A percentile compares a stretch with the other conserved stretches of the same genome.
Evolutionary conservation across 2,888 invertebrate species (phyloP).

Genomic region (Eupsilia transversa): DNA sequence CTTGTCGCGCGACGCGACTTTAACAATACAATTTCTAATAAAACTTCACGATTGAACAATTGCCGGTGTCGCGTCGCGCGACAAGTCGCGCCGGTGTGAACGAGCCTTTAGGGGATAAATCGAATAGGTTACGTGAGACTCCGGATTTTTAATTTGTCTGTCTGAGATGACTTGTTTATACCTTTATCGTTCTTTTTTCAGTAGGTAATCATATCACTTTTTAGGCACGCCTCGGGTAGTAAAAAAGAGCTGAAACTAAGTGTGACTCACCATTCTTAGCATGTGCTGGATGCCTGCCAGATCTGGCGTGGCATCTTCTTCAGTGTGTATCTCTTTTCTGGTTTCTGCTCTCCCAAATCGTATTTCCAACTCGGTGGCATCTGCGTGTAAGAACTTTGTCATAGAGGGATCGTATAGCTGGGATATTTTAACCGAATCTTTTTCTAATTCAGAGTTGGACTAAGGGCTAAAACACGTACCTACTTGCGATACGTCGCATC

Average conservation of each 20-base stretch:
- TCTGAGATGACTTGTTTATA: no score
- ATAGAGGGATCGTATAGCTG: background rate
- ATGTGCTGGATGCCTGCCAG: conserved; percentile 77
- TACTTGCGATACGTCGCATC: no score
- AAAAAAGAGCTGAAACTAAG: background rate
- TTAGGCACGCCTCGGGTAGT: no score
- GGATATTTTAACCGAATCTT: background rate
- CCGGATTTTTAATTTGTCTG: no score
- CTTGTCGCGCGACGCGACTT: no score
- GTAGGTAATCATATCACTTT: background rate
- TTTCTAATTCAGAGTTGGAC: background rate
- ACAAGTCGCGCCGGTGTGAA: no score
- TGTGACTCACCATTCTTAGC: conserved; percentile 78
- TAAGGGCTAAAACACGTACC: background rate
- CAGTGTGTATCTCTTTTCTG: background rate
- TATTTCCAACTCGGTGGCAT: conserved; percentile 64
- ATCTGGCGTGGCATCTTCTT: conserved; percentile 71
- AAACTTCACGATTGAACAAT: no score
- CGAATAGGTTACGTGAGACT: no score
- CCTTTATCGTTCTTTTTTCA: background rate
- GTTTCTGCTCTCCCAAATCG: conserved; percentile 58
- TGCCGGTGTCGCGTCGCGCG: no score
- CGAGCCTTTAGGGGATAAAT: no score
- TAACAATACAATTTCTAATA: no score
- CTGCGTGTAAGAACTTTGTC: conserved; percentile 59